These are phyloP conservation scores for Amphibalanus amphitrite DNA, from an alignment of 1,140 invertebrate genomes.

Conservation along the genomic window DNA sequence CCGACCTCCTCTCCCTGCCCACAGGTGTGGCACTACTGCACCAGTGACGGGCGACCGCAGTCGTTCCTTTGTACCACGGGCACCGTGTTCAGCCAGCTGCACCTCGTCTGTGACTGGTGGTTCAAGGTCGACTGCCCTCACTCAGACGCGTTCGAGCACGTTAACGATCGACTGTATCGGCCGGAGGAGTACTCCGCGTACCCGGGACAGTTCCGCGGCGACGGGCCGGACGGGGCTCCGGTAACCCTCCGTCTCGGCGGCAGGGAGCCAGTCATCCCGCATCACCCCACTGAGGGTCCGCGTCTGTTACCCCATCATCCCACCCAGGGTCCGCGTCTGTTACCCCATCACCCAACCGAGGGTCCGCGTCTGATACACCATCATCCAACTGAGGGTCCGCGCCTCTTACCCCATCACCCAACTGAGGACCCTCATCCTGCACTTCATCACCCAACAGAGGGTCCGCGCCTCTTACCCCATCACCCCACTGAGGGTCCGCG, in stretches of 20 bases:
- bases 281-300: background rate
- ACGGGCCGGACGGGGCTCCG: background rate
- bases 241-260: too few relatives aligned
- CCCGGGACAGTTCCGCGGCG: background rate
- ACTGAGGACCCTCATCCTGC: too few relatives aligned
- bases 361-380: background rate
- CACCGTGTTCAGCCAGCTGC: constrained; percentile 37
- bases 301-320: background rate
- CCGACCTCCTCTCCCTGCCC: too few relatives aligned
- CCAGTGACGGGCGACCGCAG: constrained; percentile 27
- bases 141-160: constrained; percentile 27
- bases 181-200: background rate
- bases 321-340: too few relatives aligned
- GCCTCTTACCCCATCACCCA: too few relatives aligned
- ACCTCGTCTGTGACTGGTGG: constrained; percentile 41
- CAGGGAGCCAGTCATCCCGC: background rate
- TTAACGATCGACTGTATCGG: constrained; percentile 20
- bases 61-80: constrained; percentile 37
- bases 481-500: too few relatives aligned
- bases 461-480: too few relatives aligned
- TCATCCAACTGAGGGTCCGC: too few relatives aligned
- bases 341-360: too few relatives aligned
- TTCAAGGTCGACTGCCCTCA: constrained; percentile 33
- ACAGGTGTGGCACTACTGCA: constrained; percentile 38
- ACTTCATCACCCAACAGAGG: too few relatives aligned